Evolutionary conservation across 2,888 invertebrate genomes (phyloP), one percentile per base, ranked within the genome.

Genomic region (Acleris emargana): DNA sequence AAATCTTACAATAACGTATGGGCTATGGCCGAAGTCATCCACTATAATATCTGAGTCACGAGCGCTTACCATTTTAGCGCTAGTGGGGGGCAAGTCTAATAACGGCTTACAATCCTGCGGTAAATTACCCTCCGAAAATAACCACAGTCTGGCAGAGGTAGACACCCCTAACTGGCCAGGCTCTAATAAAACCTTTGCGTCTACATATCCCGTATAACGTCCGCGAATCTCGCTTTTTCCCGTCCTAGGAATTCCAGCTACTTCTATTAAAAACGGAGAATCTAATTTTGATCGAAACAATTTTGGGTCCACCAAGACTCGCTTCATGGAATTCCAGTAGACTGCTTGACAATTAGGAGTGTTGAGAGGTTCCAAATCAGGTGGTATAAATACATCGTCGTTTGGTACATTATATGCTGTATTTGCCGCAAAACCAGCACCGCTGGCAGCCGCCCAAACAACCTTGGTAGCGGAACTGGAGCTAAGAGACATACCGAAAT

Each of bases 261-360:
- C 62, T 77, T 92, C 92, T 45, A 92, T 69, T 17, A 86, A 60
- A 68, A 92, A 82, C 9, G 81, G 80, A 16, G 75, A 69, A 16
- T 72, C 70, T 62, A 91, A 67, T 72, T 87, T 79, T 13, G 73
- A 68, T 1, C 69, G 73, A 11, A 92, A 74, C 2, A 68, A 47
- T 16, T 69, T 61, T 5, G 82, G 76, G 64, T 91, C 82, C 11
- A 91, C 80, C n/a, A 90, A 76, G n/a, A 88, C 77, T 60, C 92
- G 78, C 67, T 80, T 87, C 77, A 89, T 82, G 5, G 87, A 78
- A 73, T 91, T 87, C 92, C 92, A 92, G 71, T 88, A 89, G 63
- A 77, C 77, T 25, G 82, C 82, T 63, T 72, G 79, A 72, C 91
- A 90, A 2, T 70, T 20, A 16, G 72, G 62, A 38, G 69, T 76